A percentile compares a stretch with the other conserved stretches of the same genome.
Evolutionary conservation across 1,140 invertebrate genomes (phyloP).

Genomic region (Tetragonula clypearis): DNA sequence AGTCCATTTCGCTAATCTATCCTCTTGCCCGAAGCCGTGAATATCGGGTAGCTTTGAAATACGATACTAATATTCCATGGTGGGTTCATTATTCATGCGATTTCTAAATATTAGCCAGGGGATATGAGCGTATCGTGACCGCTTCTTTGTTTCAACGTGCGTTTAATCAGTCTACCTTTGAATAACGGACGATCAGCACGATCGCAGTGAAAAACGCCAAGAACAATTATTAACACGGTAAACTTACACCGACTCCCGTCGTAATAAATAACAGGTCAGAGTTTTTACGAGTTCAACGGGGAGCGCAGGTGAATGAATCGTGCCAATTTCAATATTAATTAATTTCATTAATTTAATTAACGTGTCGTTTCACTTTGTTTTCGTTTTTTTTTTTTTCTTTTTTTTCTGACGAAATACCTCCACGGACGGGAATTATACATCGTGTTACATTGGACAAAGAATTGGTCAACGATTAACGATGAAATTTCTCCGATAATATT

Average conservation of each 20-base stretch:
- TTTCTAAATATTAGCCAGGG: slow-evolving; percentile 46
- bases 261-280: too few species aligned
- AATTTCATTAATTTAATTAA: background rate
- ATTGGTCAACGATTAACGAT: too few species aligned
- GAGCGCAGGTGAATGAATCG: background rate
- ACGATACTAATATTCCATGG: slow-evolving; percentile 9
- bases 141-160: background rate
- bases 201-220: background rate
- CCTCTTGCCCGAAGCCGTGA: background rate
- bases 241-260: background rate
- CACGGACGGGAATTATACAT: too few species aligned
- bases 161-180: background rate
- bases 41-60: background rate
- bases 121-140: background rate
- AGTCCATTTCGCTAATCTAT: slow-evolving; percentile 49
- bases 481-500: too few species aligned
- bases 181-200: background rate
- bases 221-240: background rate
- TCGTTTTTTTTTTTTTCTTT: too few species aligned
- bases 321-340: background rate
- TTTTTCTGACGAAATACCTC: too few species aligned
- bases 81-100: slow-evolving; percentile 49
- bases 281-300: background rate
- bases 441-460: too few species aligned
- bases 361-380: too few species aligned